Conservation (phyloP, 2,888 invertebrate genomes). For the Leucania comma region DNA sequence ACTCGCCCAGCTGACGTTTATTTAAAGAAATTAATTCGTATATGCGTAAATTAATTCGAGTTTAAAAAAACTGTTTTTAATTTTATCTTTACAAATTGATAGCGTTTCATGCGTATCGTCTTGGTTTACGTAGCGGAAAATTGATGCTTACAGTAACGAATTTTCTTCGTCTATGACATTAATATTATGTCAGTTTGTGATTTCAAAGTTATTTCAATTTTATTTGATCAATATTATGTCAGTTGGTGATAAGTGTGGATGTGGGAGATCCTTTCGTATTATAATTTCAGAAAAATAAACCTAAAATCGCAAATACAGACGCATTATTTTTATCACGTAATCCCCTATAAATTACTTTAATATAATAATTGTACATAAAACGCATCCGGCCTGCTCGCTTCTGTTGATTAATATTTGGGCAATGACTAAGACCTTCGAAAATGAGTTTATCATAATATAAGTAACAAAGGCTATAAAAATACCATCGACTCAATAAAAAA, state of each 20-base stretch:
- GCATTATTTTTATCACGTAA: slow-evolving; percentile 15
- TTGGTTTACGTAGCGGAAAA: background rate
- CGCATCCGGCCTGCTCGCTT: slow-evolving; percentile 13
- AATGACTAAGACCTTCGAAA: slow-evolving; percentile 40
- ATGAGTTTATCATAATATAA: slow-evolving; percentile 58
- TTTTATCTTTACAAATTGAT: too few species aligned
- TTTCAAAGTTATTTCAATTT: background rate
- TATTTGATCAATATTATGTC: background rate
- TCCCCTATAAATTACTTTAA: slow-evolving; percentile 24
- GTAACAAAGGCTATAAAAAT: slow-evolving; percentile 63
- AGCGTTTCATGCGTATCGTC: too few species aligned
- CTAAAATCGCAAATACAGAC: background rate
- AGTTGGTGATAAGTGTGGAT: background rate
- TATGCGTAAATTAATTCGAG: too few species aligned
- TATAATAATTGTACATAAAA: slow-evolving; percentile 40
- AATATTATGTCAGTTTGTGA: too few species aligned
- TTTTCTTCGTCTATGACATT: background rate
- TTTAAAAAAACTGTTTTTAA: too few species aligned
- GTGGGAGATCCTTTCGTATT: background rate
- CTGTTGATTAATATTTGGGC: slow-evolving; percentile 37
- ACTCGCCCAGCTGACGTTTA: too few species aligned
- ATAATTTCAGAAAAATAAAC: slow-evolving; percentile 14
- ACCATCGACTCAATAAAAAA: slow-evolving; percentile 49
- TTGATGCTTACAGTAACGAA: background rate
- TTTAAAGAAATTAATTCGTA: too few species aligned